phyloP scores from a whole-genome alignment of 1,140 invertebrate species.

The Zaprionus gabonicus region DNA sequence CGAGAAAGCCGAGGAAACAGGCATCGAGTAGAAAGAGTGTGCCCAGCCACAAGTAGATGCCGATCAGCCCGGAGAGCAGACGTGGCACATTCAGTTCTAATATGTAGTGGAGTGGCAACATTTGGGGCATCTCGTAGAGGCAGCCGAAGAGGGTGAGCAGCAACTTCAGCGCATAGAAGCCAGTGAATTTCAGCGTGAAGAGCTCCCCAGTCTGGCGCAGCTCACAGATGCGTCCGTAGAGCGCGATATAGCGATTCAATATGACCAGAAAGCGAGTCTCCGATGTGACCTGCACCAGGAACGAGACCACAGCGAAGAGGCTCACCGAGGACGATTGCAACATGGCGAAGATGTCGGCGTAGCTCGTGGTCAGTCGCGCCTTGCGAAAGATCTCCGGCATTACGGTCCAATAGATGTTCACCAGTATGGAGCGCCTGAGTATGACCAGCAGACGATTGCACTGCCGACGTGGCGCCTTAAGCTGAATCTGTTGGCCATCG shows the following conservation, averaged over 20 bases:
- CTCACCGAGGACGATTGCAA: conserved; percentile 49
- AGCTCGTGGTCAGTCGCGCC: conserved; percentile 29
- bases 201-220: conserved; percentile 28
- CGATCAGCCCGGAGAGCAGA: conserved; percentile 19
- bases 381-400: conserved; percentile 26
- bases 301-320: conserved; percentile 56
- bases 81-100: not conserved
- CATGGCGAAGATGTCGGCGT: conserved; percentile 49
- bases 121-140: conserved; percentile 52
- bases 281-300: conserved; percentile 48
- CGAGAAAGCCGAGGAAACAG: conserved; percentile 69
- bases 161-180: conserved; percentile 45
- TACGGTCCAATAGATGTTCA: conserved; percentile 45
- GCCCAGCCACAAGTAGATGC: conserved; percentile 71
- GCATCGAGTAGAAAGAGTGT: conserved; percentile 66
- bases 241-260: conserved; percentile 59
- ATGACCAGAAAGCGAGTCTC: conserved; percentile 49
- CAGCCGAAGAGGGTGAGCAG: conserved; percentile 54
- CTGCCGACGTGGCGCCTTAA: conserved; percentile 28
- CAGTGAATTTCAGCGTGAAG: conserved; percentile 50
- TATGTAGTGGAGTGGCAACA: conserved; percentile 15
- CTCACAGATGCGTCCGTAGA: conserved; percentile 53
- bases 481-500: conserved; percentile 21
- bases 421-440: conserved; percentile 58
- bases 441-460: conserved; percentile 46